These are phyloP conservation scores for Benitochromis conjunctus DNA, from an alignment of 2,113 vertebrate species.

Conservation along the genomic window DNA sequence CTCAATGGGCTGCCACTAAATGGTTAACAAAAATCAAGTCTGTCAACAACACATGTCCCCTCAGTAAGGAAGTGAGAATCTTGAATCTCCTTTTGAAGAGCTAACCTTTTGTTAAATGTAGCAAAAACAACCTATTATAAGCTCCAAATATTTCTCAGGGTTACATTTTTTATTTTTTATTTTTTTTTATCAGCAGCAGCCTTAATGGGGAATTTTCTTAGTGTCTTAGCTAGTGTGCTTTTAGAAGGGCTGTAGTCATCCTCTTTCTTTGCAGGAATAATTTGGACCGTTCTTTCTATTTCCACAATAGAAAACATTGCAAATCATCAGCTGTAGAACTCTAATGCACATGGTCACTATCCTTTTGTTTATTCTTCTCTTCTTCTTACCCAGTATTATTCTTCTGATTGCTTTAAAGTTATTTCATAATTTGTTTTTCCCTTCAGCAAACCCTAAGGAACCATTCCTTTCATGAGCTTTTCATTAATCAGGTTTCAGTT, in stretches of 20 bases:
- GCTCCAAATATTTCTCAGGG: not conserved
- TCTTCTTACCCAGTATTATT: not conserved
- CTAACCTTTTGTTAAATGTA: not conserved
- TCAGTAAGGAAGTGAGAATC: constrained; percentile 14
- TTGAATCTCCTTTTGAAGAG: not conserved
- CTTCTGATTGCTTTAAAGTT: constrained; percentile 20
- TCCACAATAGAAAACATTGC: not conserved
- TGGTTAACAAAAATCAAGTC: constrained; percentile 13
- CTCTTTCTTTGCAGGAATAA: not conserved
- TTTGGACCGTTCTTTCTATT: not conserved
- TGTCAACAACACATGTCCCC: constrained; percentile 47
- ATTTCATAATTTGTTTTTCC: constrained; percentile 58
- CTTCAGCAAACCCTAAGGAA: constrained; percentile 44
- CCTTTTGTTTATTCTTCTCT: constrained; percentile 10
- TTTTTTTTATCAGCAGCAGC: not conserved
- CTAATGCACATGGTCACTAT: not conserved
- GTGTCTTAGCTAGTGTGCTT: not conserved
- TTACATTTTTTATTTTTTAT: not conserved
- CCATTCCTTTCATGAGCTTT: constrained; percentile 19
- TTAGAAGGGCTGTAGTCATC: not conserved
- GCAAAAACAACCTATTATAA: not conserved
- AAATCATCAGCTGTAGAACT: constrained; percentile 19
- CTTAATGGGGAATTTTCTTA: not conserved
- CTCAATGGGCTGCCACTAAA: not conserved
- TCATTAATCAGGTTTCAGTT: constrained; percentile 32